Base-by-base conservation (phyloP, 2,888 invertebrate genomes). In the Drosophila mimica region DNA sequence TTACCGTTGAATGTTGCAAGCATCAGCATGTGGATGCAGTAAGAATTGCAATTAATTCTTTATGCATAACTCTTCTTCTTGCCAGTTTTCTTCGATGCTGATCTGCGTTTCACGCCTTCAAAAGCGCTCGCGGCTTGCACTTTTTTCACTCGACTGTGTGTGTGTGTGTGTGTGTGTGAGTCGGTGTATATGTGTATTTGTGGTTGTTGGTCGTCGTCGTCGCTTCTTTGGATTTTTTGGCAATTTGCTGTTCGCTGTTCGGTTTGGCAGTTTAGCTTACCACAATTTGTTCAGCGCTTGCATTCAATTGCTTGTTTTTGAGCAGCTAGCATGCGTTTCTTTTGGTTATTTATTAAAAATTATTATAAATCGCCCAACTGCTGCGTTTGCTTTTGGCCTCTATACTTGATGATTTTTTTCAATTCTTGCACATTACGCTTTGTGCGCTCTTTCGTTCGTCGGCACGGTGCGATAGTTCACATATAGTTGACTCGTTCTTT, bases 321-420 rank as follows among this genome's bases (percentile, higher is more conserved):
- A 46, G 70, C 76, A 80, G 76, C 58, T 54, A 60, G 70, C 63
- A 58, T 67, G 40, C 54, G 62, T 58, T 67, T 56, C 58, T 71
- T 75, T 58, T 9, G 67, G 52, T 75, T 75, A 66, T 64, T 69
- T 70, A 81, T 67, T 52, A 72, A 82, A 68, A 69, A 79, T 78
- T 71, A 71, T 63, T 83, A 73, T 59, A 80, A 82, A 78, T 84
- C 64, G 80, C 62, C 69, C 76, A 76, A 87, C 84, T 85, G 82
- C 84, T 88, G 69, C 79, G 81, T 74, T 83, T 78, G 83, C 81
- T 81, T 85, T 88, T 88, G 83, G 90, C 91, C 91, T 91, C 91
- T 91, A 88, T 88, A 89, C 90, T 89, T 88, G 91, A 87, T 87
- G 89, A 91, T 85, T 88, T 82, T 81, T 84, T 91, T 88, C 89